Evolutionary conservation across 2,888 invertebrate genomes (phyloP).

Genomic region (Philopedon plagiatum): DNA sequence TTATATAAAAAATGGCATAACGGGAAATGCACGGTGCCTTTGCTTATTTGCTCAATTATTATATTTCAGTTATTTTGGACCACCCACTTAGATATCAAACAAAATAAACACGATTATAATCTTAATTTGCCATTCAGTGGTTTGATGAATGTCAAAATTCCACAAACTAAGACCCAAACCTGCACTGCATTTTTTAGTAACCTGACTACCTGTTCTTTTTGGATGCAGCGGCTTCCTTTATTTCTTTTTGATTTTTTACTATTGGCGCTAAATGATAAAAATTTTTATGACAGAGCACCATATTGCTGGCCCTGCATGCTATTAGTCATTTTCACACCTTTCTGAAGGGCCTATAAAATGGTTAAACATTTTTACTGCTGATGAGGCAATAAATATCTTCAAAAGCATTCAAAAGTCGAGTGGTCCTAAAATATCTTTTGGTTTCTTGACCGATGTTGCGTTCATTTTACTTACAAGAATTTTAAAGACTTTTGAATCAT

Average conservation of each 20-base stretch:
- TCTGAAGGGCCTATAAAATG: conserved; percentile 38
- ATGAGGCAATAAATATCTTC: conserved; percentile 39
- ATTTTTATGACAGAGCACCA: conserved; percentile 25
- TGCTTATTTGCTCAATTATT: too few relatives aligned
- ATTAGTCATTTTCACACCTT: conserved; percentile 43
- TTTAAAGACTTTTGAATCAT: too few relatives aligned
- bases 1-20: too few relatives aligned
- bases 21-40: too few relatives aligned
- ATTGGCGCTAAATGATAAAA: conserved; percentile 38
- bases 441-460: conserved; percentile 23
- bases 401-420: conserved; percentile 37
- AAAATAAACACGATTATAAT: conserved; percentile 33
- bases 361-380: conserved; percentile 38
- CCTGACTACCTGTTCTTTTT: conserved; percentile 17
- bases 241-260: conserved; percentile 11
- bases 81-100: conserved; percentile 31
- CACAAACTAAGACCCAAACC: conserved; percentile 28
- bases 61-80: neutral
- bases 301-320: conserved; percentile 26
- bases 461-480: neutral
- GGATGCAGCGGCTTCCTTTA: conserved; percentile 5
- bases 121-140: conserved; percentile 30
- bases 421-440: conserved; percentile 29
- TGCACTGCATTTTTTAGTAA: conserved; percentile 8
- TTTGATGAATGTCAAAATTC: conserved; percentile 38